These are phyloP conservation scores for Phoeniculus purpureus DNA, from an alignment of 2,797 vertebrate genomes.

Conservation along the genomic window DNA sequence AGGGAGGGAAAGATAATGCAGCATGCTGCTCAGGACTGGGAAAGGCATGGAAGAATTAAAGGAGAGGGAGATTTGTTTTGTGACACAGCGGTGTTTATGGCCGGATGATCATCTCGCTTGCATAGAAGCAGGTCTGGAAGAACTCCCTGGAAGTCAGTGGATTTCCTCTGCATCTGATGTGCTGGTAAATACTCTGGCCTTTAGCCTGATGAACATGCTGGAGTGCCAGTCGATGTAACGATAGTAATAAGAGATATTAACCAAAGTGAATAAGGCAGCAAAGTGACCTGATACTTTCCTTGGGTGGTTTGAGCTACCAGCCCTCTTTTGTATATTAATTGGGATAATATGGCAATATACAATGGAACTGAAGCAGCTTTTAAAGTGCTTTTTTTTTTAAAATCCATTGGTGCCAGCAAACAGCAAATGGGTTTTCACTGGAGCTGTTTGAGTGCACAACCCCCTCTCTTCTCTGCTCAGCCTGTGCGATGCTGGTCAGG, in stretches of 20 bases:
- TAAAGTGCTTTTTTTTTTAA: background rate
- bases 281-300: background rate
- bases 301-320: background rate
- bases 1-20: background rate
- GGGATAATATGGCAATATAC: background rate
- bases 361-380: background rate
- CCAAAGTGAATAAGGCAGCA: background rate
- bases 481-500: background rate
- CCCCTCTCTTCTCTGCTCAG: background rate
- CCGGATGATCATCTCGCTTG: background rate
- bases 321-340: background rate
- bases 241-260: background rate
- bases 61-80: background rate
- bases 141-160: slow-evolving; percentile 44
- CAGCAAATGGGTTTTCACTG: background rate
- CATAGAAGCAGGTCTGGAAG: background rate
- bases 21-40: background rate
- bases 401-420: background rate
- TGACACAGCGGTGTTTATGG: background rate
- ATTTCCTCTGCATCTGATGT: background rate
- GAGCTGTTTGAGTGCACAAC: background rate
- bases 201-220: background rate
- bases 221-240: background rate
- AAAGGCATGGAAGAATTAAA: background rate
- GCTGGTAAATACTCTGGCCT: background rate